Evolutionary conservation across 2,113 vertebrate genomes (phyloP).

Genomic region (Solea senegalensis): DNA sequence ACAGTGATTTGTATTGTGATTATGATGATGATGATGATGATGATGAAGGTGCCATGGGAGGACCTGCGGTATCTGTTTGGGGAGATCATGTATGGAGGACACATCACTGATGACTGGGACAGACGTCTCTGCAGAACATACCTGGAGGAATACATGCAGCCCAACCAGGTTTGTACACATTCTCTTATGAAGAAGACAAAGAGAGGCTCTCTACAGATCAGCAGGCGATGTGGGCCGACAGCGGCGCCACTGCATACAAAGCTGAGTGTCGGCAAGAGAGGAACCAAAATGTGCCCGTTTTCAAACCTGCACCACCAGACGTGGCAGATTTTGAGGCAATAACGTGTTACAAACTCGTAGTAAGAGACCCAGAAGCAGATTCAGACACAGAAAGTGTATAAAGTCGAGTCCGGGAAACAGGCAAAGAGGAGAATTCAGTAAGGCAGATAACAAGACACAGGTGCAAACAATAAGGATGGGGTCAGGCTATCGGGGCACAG

Average conservation of each 20-base stretch:
- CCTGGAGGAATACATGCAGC: slow-evolving; percentile 88
- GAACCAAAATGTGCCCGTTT: no score
- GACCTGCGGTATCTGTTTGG: slow-evolving; percentile 87
- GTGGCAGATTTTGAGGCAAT: slow-evolving; percentile 1
- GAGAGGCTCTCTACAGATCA: not conserved
- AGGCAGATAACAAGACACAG: no score
- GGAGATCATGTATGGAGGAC: slow-evolving; percentile 88
- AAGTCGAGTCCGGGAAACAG: no score
- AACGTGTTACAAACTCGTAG: no score
- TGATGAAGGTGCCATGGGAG: slow-evolving; percentile 83
- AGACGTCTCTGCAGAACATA: slow-evolving; percentile 84
- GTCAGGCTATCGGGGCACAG: no score
- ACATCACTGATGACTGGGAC: slow-evolving; percentile 88
- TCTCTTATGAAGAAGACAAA: not conserved
- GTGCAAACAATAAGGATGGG: no score
- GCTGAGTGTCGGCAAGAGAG: not conserved
- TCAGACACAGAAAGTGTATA: not conserved
- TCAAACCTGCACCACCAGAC: not conserved
- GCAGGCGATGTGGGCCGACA: not conserved
- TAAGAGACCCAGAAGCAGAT: not conserved
- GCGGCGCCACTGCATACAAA: not conserved
- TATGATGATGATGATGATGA: slow-evolving; percentile 17
- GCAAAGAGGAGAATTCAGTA: no score
- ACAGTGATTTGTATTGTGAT: slow-evolving; percentile 15
- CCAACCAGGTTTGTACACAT: slow-evolving; percentile 78